Conservation (phyloP, 2,888 invertebrate species). For the Maniola hyperantus region DNA sequence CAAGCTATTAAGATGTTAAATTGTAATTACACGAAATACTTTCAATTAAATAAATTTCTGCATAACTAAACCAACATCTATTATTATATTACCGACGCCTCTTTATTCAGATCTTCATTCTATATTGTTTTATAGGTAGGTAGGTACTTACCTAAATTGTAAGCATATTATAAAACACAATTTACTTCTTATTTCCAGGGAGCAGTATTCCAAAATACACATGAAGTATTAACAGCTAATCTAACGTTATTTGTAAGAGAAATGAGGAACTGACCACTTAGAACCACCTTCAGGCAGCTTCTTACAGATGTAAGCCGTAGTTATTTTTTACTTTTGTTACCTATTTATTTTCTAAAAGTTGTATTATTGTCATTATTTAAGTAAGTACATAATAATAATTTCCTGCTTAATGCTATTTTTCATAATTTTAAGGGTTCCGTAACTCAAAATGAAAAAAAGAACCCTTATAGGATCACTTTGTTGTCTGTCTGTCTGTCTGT, state of each 20-base stretch:
- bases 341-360: conserved; percentile 42
- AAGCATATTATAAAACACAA: conserved; percentile 39
- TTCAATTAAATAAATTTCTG: conserved; percentile 78
- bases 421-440: too few relatives aligned
- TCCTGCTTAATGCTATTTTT: neutral
- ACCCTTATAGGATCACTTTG: too few relatives aligned
- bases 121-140: neutral
- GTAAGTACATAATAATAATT: conserved; percentile 2
- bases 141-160: conserved; percentile 36
- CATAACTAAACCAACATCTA: conserved; percentile 62
- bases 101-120: conserved; percentile 17
- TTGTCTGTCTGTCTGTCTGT: too few relatives aligned
- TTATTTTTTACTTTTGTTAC: conserved; percentile 44
- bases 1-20: conserved; percentile 66
- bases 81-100: conserved; percentile 53
- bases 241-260: conserved; percentile 75
- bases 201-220: conserved; percentile 82
- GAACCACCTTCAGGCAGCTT: conserved; percentile 65
- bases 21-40: conserved; percentile 73
- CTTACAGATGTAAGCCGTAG: conserved; percentile 67
- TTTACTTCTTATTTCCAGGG: conserved; percentile 73
- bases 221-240: conserved; percentile 77
- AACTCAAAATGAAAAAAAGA: too few relatives aligned
- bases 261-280: conserved; percentile 71
- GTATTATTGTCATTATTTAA: conserved; percentile 13